A percentile compares a stretch with the other conserved stretches of the same genome.
These are phyloP conservation scores for Priocnemis perturbator DNA, from an alignment of 2,888 invertebrate species.

Conservation along the genomic window DNA sequence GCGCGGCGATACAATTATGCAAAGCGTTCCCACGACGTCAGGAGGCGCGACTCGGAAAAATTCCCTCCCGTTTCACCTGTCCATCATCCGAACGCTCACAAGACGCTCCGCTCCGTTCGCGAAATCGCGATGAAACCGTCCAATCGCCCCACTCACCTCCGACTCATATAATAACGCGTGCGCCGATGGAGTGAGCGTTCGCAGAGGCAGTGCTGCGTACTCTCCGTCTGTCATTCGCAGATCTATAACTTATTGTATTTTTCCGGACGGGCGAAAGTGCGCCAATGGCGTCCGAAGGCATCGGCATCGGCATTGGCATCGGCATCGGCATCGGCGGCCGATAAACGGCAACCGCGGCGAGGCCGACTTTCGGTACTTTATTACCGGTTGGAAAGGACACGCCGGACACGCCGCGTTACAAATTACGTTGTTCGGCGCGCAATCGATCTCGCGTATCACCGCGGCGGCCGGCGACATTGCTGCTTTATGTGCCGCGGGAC, in stretches of 20 bases:
- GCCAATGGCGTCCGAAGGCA: constrained; percentile 7
- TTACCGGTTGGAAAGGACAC: constrained; percentile 40
- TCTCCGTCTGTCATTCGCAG: constrained; percentile 50
- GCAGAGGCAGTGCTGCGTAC: constrained; percentile 19
- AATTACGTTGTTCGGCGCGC: constrained; percentile 41
- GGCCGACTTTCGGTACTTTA: constrained; percentile 55
- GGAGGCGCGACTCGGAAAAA: no score
- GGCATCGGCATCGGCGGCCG: constrained; percentile 27
- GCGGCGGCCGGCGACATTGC: constrained; percentile 2
- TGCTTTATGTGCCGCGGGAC: background rate
- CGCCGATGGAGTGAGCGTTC: constrained; percentile 24
- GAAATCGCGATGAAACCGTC: background rate
- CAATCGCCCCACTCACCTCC: no score
- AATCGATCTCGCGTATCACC: constrained; percentile 36
- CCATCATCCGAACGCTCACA: no score
- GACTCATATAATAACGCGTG: constrained; percentile 7
- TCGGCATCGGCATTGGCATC: background rate
- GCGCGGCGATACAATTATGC: no score
- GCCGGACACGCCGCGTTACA: constrained; percentile 43
- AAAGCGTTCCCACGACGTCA: no score
- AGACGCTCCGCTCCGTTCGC: no score
- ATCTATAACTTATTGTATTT: constrained; percentile 58
- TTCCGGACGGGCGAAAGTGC: constrained; percentile 52
- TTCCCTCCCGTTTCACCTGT: background rate
- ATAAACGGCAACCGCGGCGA: constrained; percentile 31